Evolutionary conservation across 1,140 invertebrate genomes (phyloP).

Genomic region (Yoshiicerus persimilis): DNA sequence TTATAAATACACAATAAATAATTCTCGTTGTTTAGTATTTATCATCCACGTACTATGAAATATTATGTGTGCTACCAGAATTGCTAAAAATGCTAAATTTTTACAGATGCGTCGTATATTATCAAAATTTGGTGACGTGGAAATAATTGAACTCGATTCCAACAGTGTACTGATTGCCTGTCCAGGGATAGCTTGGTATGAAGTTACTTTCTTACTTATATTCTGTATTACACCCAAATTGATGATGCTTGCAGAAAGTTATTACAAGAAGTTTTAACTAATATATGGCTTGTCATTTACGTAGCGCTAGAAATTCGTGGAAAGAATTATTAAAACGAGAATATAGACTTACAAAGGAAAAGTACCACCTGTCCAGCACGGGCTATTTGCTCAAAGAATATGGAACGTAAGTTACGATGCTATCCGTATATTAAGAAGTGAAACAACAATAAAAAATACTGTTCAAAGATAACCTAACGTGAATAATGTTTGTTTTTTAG

Average conservation of each 20-base stretch:
- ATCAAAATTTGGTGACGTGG: slow-evolving; percentile 39
- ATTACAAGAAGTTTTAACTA: neutral
- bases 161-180: slow-evolving; percentile 30
- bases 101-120: neutral
- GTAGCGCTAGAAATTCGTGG: neutral
- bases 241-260: neutral
- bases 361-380: neutral
- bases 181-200: slow-evolving; percentile 18
- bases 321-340: neutral
- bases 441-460: too few species aligned
- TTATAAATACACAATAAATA: too few species aligned
- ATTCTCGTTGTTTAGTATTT: too few species aligned
- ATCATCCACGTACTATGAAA: neutral
- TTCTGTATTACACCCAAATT: too few species aligned
- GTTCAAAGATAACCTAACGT: too few species aligned
- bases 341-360: neutral
- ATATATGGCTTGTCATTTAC: neutral
- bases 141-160: slow-evolving; percentile 7
- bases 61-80: too few species aligned
- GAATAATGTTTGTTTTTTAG: neutral
- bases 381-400: neutral
- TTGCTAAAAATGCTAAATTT: neutral
- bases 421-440: too few species aligned
- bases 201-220: neutral
- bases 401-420: too few species aligned